phyloP scores from a whole-genome alignment of 2,113 vertebrate genomes.

The Myrmecobius fasciatus region DNA sequence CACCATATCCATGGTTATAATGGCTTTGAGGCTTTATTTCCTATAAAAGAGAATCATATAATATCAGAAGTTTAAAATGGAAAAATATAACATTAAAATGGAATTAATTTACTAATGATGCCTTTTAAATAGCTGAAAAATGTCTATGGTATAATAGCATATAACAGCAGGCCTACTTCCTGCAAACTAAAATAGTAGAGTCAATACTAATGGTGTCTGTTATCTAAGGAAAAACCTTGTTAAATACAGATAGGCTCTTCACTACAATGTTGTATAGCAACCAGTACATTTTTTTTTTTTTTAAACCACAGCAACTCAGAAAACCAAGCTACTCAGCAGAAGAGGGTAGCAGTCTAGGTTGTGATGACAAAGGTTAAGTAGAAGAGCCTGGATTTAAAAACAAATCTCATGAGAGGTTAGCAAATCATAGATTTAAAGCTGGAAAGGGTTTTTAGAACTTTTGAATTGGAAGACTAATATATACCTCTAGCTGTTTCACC shows the following conservation, averaged over 20 bases:
- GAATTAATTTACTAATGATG: not conserved
- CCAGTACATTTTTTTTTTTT: not conserved
- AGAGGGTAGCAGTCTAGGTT: not conserved
- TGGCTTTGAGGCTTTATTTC: constrained; percentile 98
- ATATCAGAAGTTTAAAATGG: constrained; percentile 34
- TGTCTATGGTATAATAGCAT: not conserved
- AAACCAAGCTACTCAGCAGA: not conserved
- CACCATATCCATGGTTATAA: constrained; percentile 96
- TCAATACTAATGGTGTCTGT: not conserved
- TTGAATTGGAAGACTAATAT: not conserved
- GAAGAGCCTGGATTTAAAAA: not conserved
- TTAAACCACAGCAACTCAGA: not conserved
- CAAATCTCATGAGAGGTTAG: not conserved
- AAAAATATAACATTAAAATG: constrained; percentile 37
- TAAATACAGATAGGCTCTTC: not conserved
- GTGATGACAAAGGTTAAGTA: not conserved
- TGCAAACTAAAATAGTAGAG: not conserved
- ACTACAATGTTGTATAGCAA: not conserved
- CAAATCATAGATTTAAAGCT: not conserved
- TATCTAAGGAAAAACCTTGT: not conserved
- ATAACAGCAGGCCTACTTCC: not conserved
- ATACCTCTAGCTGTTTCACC: not conserved
- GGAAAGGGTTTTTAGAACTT: not conserved
- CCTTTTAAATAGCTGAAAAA: not conserved
- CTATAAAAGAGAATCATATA: constrained; percentile 80